Conservation (phyloP, 2,113 vertebrate genomes). For the Struthidea cinerea region DNA sequence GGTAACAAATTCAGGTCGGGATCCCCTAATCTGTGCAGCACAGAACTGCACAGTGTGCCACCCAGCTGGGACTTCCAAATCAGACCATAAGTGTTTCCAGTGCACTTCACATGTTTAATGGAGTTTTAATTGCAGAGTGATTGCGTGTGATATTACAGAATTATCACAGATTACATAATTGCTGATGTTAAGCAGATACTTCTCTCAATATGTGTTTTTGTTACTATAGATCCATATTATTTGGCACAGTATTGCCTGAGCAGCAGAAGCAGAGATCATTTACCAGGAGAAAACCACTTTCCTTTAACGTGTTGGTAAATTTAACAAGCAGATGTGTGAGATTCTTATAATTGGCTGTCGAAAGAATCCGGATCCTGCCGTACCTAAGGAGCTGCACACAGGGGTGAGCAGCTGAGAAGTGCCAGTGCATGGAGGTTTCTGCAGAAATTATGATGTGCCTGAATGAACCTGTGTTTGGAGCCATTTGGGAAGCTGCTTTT, state of each 20-base stretch:
- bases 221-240: neutral
- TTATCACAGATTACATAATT: slow-evolving; percentile 32
- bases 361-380: neutral
- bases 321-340: neutral
- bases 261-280: neutral
- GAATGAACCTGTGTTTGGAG: neutral
- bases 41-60: neutral
- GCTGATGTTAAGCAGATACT: neutral
- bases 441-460: neutral
- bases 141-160: slow-evolving; percentile 25
- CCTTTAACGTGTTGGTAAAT: neutral
- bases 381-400: neutral
- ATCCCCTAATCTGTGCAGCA: neutral
- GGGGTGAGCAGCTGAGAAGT: neutral
- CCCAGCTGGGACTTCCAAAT: neutral
- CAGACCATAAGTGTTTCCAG: neutral
- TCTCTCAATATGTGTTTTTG: neutral
- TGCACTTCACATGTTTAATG: neutral
- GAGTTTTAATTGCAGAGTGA: slow-evolving; percentile 5
- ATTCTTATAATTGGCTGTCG: neutral
- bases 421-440: neutral
- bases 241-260: neutral
- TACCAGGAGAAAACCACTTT: neutral
- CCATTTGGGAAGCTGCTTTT: neutral
- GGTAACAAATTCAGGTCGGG: neutral